These are phyloP conservation scores for Tipula helvola DNA, from an alignment of 2,888 invertebrate genomes.

Conservation along the genomic window DNA sequence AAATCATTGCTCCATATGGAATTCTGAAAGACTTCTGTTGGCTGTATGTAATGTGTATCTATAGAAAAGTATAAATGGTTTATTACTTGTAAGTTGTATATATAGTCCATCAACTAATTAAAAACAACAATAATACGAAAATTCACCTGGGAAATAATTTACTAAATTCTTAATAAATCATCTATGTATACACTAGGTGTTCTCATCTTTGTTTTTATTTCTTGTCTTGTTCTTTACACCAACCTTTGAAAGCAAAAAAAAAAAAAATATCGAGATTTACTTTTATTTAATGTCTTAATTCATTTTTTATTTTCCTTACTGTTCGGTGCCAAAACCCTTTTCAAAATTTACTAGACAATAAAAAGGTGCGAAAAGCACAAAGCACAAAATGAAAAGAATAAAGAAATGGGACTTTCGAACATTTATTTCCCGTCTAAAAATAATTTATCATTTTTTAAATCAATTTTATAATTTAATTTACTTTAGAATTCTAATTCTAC, in stretches of 20 bases:
- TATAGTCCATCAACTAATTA: neutral
- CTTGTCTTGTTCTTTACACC: neutral
- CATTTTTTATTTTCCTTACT: neutral
- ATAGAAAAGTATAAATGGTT: neutral
- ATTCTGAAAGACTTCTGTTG: neutral
- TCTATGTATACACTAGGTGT: neutral
- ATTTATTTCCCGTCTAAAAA: neutral
- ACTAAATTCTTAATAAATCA: neutral
- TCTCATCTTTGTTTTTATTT: neutral
- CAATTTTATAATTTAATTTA: neutral
- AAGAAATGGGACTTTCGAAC: neutral
- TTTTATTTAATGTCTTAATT: neutral
- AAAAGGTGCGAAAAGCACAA: neutral
- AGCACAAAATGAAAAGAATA: neutral
- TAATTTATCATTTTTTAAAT: neutral
- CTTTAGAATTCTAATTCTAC: neutral
- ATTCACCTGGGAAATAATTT: neutral
- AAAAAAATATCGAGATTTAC: neutral
- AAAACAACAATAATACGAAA: neutral
- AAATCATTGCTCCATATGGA: neutral
- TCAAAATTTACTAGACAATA: neutral
- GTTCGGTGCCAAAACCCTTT: neutral
- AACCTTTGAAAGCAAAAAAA: neutral
- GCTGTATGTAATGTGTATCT: neutral
- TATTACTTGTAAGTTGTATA: neutral